Evolutionary conservation across 2,113 vertebrate species (phyloP), one percentile per base, ranked within the genome.

Genomic region (Grammomys dolichurus): DNA sequence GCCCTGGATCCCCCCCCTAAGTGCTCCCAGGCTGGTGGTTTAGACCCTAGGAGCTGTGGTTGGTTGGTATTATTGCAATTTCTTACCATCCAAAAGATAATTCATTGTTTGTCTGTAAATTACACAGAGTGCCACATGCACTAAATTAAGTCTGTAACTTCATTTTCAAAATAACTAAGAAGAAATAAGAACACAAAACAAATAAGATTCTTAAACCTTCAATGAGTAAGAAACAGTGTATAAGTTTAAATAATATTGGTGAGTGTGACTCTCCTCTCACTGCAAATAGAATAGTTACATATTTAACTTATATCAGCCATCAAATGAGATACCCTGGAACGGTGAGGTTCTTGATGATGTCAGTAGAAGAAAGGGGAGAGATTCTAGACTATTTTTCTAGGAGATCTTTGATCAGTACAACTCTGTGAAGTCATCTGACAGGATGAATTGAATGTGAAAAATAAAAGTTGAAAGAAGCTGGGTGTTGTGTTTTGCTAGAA

Each of bases 161-260:
- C 31, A 75, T 96, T 96, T 96, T 92, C 72, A 92, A 81, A 65
- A 56, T 89, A 89, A 95, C 84, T 90, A 72, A 88, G 51, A 65
- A 95, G 93, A 93, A 87, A 82, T 67, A 69, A 82, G 24, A 63
- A 48, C 3, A 43, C 33, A 75, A 87, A 90, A 56, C 33, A 88
- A 65, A 70, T 93, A 65, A 93, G 70, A 63, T 4, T 88, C 28
- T 67, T 77, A 46, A 87, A 76, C 3, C 67, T 82, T 31, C 72
- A 76, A 4, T 70, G 56, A 88, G 33, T 58, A 89, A 82, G 33
- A 67, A 78, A 67, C 8, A 87, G 16, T 19, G 19, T 4, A 81
- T 70, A 80, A 13, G 10, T 7, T n/a, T 78, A 92, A 93, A 86
- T 86, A 89, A 70, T 51, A 16, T 36, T 70, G 80, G 81, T 40